Percentiles rank a stretch among this genome's conserved stretches.
phyloP scores from a whole-genome alignment of 2,113 vertebrate species.

The Rhegmatorhina hoffmannsi region DNA sequence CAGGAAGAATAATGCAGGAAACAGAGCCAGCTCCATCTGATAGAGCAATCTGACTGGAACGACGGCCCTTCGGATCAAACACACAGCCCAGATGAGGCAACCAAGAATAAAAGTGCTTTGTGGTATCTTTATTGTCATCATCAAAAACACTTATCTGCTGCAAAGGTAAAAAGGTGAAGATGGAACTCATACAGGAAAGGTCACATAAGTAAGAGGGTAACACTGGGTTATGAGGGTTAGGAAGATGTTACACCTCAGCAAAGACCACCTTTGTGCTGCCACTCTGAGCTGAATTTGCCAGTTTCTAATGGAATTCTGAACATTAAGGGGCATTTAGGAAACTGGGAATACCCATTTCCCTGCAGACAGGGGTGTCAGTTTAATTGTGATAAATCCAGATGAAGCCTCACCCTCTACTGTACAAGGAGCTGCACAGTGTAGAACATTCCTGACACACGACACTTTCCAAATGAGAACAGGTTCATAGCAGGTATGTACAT shows the following conservation, averaged over 20 bases:
- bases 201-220: background rate
- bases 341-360: background rate
- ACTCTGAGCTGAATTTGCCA: background rate
- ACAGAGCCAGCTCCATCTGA: conserved; percentile 78
- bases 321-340: background rate
- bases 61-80: conserved; percentile 59
- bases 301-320: background rate
- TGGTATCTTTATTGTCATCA: conserved; percentile 67
- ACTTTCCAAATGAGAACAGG: background rate
- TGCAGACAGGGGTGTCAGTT: background rate
- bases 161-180: conserved; percentile 68
- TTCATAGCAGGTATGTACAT: background rate
- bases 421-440: background rate
- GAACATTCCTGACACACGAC: background rate
- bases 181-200: background rate
- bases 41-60: conserved; percentile 73
- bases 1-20: conserved; percentile 79
- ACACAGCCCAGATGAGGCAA: conserved; percentile 56
- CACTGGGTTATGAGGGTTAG: background rate
- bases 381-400: background rate
- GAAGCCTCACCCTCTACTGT: background rate
- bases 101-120: conserved; percentile 37
- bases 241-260: background rate
- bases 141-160: conserved; percentile 43
- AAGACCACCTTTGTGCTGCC: background rate